These are phyloP conservation scores for Geophilus truncorum DNA, from an alignment of 2,888 invertebrate species.

Conservation along the genomic window DNA sequence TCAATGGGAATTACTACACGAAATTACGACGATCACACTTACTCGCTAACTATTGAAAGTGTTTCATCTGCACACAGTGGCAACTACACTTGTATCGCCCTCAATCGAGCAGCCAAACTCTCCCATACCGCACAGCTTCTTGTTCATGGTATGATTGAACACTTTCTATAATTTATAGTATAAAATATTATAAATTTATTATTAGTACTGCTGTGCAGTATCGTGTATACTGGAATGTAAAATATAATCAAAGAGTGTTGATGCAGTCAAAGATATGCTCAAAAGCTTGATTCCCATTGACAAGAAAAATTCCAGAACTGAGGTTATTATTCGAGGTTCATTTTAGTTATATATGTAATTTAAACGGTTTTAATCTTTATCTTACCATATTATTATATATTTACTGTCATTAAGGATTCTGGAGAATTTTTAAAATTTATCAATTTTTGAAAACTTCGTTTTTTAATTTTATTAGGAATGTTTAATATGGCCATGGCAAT, in stretches of 20 bases:
- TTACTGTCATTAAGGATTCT: not conserved
- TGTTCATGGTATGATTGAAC: not conserved
- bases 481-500: no score
- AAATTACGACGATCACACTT: not conserved
- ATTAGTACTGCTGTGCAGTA: no score
- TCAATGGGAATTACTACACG: not conserved
- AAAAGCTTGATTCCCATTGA: no score
- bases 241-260: not conserved
- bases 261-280: no score
- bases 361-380: no score
- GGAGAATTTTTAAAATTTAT: not conserved
- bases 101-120: not conserved
- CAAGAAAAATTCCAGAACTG: no score
- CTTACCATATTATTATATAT: not conserved
- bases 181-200: no score
- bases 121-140: slow-evolving; percentile 10
- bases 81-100: not conserved
- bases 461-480: no score
- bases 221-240: not conserved
- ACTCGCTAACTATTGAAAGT: not conserved
- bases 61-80: not conserved
- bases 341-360: no score
- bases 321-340: no score
- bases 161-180: not conserved
- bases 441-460: no score